Conservation (phyloP, 2,797 vertebrate species). For the Dryobates pubescens region DNA sequence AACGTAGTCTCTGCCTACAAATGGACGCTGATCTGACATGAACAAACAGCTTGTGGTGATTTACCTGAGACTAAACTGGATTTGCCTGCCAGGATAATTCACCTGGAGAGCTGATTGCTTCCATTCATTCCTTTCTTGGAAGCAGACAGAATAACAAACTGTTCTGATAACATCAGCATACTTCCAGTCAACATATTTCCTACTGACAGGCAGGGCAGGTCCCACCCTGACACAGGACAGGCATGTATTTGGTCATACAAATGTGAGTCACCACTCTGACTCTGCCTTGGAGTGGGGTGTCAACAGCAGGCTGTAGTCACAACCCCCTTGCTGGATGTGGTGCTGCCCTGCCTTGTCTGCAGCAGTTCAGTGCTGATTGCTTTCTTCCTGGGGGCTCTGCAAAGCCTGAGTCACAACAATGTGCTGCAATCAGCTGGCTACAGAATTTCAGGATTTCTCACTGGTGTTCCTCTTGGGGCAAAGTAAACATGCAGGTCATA, state of each 20-base stretch:
- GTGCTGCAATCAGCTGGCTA: background rate
- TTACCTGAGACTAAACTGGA: constrained; percentile 40
- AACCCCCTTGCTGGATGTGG: background rate
- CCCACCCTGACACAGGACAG: constrained; percentile 10
- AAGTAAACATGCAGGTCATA: background rate
- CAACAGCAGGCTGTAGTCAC: constrained; percentile 3
- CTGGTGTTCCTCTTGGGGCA: background rate
- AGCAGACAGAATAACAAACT: constrained; percentile 34
- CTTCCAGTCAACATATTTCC: constrained; percentile 41
- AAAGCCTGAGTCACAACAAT: background rate
- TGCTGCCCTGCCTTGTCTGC: background rate
- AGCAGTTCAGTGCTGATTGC: background rate
- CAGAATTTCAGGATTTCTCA: background rate
- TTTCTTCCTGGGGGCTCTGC: background rate
- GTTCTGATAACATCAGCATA: constrained; percentile 36
- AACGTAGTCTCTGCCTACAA: background rate
- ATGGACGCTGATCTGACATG: background rate
- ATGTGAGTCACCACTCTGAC: constrained; percentile 7
- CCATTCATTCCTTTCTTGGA: constrained; percentile 54
- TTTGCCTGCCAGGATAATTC: constrained; percentile 42
- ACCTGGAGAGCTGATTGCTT: constrained; percentile 40
- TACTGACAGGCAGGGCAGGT: background rate
- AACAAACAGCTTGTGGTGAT: constrained; percentile 27
- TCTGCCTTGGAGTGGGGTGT: background rate
- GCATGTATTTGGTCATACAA: background rate